Base-by-base conservation (phyloP, 2,797 vertebrate genomes). In the Siniperca undulata region DNA sequence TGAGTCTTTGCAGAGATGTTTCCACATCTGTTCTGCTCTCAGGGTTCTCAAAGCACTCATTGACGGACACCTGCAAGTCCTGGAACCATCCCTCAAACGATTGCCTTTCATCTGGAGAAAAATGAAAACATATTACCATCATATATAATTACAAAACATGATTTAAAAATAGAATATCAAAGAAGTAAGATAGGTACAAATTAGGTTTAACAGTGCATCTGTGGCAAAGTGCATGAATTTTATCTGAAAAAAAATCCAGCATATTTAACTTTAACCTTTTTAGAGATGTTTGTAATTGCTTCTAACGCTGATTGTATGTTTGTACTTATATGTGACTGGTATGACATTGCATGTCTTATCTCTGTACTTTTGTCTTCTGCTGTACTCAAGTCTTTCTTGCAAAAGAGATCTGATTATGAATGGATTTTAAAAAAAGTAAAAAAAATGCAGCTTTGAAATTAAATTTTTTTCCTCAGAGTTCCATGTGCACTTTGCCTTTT, bases 1-100 rank as follows among this genome's bases (percentile, higher is more conserved):
- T 91, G 61, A 99, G 94, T 83, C 91, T 97, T 60, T 97, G 95
- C 48, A 97, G 88, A 36, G 93, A 97, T 3, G 92, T 95, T 85
- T 98, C 97, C 74, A 97, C 77, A 16, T 93, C 85, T 0, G 42
- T 56, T 89, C 94, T 96, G 66, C 94, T 96, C 95, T 97, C 96
- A 8, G 97, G 95, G 50, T 96, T 94, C 81, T 99, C 97, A 84
- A 99, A 99, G 84, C 97, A 99, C 58, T 97, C 97, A 6, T 97
- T 97, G 74, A 98, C 95, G 10, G 95, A 96, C 38, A 97, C 75
- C 90, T 97, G 97, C 80, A 95, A 73, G 70, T 94, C 96, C 94
- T 96, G 96, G 91, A 98, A 96, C 96, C 97, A 98, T 46, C 96
- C 96, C 55, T 96, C 96, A 87, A 98, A 99, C 30, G 94, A 95